phyloP scores from a whole-genome alignment of 2,113 vertebrate genomes.

The Anolis carolinensis region DNA sequence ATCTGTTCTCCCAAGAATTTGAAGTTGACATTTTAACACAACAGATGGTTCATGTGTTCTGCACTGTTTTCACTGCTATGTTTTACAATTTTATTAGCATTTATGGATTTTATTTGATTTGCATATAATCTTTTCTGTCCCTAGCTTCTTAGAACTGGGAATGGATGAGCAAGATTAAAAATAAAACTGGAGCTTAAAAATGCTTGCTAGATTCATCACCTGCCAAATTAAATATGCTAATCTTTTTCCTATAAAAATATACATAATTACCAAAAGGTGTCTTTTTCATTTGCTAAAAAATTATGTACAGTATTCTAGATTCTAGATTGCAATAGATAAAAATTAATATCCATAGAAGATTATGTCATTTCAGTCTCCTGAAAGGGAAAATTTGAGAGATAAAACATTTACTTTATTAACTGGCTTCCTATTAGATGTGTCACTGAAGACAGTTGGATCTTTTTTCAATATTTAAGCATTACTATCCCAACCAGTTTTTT shows the following conservation, averaged over 20 bases:
- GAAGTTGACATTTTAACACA: background rate
- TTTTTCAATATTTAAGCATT: background rate
- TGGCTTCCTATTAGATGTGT: background rate
- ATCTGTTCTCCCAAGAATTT: background rate
- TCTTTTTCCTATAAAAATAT: background rate
- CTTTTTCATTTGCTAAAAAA: background rate
- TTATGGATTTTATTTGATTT: background rate
- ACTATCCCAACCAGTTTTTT: background rate
- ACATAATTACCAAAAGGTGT: background rate
- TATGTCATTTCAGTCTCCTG: background rate
- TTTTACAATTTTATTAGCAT: background rate
- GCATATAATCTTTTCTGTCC: background rate
- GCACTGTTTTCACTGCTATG: background rate
- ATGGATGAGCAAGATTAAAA: background rate
- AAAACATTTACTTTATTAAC: background rate
- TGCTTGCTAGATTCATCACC: background rate
- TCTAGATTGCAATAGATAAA: background rate
- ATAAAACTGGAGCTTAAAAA: background rate
- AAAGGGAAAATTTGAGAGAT: background rate
- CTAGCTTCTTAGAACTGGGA: background rate
- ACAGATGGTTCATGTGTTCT: background rate
- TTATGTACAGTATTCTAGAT: too few species aligned
- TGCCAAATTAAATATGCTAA: background rate
- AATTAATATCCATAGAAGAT: background rate
- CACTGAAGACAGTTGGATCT: background rate